phyloP scores from a whole-genome alignment of 35 echinoderm and acorn worm species.

The Ophiothrix spiculata region DNA sequence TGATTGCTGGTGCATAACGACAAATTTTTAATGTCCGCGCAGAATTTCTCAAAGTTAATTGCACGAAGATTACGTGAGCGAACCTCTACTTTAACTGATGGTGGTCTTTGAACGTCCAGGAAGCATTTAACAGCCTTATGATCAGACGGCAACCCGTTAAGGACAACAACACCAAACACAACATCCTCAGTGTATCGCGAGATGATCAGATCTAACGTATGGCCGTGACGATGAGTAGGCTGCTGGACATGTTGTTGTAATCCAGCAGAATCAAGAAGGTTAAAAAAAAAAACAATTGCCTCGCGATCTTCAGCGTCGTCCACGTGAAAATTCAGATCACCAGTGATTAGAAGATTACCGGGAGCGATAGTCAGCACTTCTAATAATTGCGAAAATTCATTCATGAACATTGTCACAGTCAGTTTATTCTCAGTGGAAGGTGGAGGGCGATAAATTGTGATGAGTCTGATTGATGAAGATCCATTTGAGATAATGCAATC shows the following conservation, averaged over 20 bases:
- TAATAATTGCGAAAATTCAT: too few species aligned
- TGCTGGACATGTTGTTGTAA: conserved; percentile 37
- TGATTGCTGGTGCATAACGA: background rate
- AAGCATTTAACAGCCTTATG: conserved; percentile 31
- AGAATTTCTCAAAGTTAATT: background rate
- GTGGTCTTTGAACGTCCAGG: conserved; percentile 22
- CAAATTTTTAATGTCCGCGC: background rate
- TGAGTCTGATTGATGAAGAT: background rate
- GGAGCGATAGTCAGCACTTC: too few species aligned
- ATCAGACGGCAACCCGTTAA: conserved; percentile 35
- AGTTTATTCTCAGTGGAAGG: background rate
- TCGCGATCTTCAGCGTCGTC: conserved; percentile 12
- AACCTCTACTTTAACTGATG: conserved; percentile 4
- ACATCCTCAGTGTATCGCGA: conserved; percentile 25
- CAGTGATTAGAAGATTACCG: too few species aligned
- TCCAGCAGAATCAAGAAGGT: conserved; percentile 12
- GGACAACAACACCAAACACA: conserved; percentile 20
- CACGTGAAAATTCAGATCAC: conserved; percentile 65
- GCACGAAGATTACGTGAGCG: background rate
- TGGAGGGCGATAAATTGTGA: background rate
- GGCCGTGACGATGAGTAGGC: conserved; percentile 25
- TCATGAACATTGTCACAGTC: background rate
- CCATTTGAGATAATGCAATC: background rate
- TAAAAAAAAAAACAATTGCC: background rate
- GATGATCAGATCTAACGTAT: conserved; percentile 39